These are phyloP conservation scores for Seriola aureovittata DNA, from an alignment of 2,113 vertebrate genomes.

Conservation along the genomic window DNA sequence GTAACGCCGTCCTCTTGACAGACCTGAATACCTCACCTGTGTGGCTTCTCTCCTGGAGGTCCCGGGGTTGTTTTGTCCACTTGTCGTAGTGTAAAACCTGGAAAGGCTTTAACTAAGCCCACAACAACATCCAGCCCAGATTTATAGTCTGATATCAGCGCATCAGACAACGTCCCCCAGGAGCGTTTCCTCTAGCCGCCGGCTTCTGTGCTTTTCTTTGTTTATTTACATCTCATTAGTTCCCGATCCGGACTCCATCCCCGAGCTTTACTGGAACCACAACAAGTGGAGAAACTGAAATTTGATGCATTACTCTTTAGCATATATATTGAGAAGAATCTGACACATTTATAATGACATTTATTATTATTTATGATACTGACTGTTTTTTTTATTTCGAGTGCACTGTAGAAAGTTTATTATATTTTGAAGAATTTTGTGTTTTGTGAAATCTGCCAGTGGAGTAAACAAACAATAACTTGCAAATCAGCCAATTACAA, in stretches of 20 bases:
- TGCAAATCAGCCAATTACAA: background rate
- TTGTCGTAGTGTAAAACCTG: conserved; percentile 44
- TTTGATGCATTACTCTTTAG: background rate
- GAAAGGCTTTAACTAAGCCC: conserved; percentile 34
- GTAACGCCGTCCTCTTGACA: background rate
- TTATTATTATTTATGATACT: background rate
- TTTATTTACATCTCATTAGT: conserved; percentile 4
- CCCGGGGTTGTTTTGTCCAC: conserved; percentile 26
- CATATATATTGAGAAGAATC: background rate
- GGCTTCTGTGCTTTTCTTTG: background rate
- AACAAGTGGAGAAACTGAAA: background rate
- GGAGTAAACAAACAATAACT: background rate
- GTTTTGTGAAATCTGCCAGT: background rate
- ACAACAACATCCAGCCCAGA: conserved; percentile 26
- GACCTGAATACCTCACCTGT: conserved; percentile 13
- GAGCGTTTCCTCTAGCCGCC: background rate
- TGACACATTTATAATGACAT: background rate
- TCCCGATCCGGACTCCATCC: background rate
- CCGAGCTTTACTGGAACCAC: background rate
- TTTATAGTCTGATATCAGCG: conserved; percentile 26
- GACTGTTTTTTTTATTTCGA: background rate
- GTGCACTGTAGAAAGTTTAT: background rate
- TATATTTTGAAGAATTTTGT: background rate
- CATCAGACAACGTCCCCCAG: background rate
- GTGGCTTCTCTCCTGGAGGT: conserved; percentile 52